Percentiles rank a stretch among this genome's conserved stretches.
Conservation (phyloP, 1,140 invertebrate species). For the Berghia stephanieae region DNA sequence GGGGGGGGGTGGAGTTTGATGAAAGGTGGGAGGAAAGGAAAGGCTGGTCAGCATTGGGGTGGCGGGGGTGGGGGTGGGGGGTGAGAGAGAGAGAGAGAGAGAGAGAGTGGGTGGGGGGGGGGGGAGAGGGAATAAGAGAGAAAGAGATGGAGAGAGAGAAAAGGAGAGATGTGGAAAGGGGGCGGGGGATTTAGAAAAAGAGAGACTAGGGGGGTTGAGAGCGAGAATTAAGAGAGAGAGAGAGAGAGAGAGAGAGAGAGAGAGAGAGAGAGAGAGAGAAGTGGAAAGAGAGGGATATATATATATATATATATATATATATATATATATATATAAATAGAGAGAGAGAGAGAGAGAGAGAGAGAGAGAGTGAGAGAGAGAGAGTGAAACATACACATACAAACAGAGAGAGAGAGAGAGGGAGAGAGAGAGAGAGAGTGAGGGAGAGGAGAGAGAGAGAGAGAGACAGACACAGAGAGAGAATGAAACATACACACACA, state of each 20-base stretch:
- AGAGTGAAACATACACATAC: constrained; percentile 36
- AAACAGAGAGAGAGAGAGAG: no score
- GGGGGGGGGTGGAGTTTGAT: not conserved
- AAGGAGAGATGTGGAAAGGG: no score
- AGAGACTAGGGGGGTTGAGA: not conserved
- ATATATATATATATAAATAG: not conserved
- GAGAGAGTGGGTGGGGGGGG: not conserved
- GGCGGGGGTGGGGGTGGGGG: not conserved
- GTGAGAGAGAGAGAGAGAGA: not conserved
- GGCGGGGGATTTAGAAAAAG: not conserved
- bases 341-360: constrained; percentile 33
- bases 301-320: not conserved
- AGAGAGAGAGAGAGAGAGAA: constrained; percentile 8
- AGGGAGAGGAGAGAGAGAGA: constrained; percentile 1
- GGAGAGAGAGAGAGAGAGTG: not conserved
- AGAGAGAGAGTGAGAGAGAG: constrained; percentile 42
- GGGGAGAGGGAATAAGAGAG: not conserved
- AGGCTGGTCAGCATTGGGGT: not conserved
- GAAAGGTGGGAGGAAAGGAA: not conserved
- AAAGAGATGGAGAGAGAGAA: not conserved
- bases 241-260: constrained; percentile 14
- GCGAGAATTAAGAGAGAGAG: not conserved
- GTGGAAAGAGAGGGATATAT: constrained; percentile 10
- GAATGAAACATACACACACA: constrained; percentile 11
- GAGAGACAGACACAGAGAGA: constrained; percentile 30